phyloP scores from a whole-genome alignment of 2,113 vertebrate genomes.

The Planiliza haematocheilus region DNA sequence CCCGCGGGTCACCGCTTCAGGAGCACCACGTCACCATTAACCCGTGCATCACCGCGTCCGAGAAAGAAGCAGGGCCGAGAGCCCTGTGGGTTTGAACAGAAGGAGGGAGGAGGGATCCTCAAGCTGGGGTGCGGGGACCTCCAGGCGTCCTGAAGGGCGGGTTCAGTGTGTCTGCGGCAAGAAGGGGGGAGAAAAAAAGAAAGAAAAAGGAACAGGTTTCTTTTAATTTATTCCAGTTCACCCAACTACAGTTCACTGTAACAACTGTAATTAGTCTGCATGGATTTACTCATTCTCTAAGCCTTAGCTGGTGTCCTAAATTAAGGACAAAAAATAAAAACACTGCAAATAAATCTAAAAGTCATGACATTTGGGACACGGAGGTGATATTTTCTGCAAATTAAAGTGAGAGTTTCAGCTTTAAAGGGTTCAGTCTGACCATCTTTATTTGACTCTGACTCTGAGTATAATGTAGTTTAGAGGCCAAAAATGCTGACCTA shows the following conservation, averaged over 20 bases:
- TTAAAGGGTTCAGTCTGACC: too few species aligned
- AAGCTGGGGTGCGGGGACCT: slow-evolving; percentile 35
- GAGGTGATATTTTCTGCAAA: neutral
- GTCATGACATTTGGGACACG: neutral
- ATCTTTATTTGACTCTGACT: too few species aligned
- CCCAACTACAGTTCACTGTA: slow-evolving; percentile 27
- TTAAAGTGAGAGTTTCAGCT: too few species aligned
- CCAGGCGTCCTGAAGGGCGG: slow-evolving; percentile 49
- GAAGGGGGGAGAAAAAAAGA: slow-evolving; percentile 53
- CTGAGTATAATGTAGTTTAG: neutral
- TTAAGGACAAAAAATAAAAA: neutral
- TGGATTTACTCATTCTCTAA: neutral
- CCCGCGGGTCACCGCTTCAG: slow-evolving; percentile 80
- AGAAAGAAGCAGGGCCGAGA: slow-evolving; percentile 12
- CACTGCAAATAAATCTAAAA: too few species aligned
- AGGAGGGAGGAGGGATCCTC: slow-evolving; percentile 2
- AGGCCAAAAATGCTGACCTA: slow-evolving; percentile 12
- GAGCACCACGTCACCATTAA: slow-evolving; percentile 83
- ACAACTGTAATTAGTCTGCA: slow-evolving; percentile 39
- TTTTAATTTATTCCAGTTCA: slow-evolving; percentile 50
- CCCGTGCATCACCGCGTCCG: slow-evolving; percentile 71
- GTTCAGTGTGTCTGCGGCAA: slow-evolving; percentile 39
- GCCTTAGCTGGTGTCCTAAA: neutral
- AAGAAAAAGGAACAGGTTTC: slow-evolving; percentile 58
- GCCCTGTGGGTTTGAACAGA: neutral